Conservation (phyloP, 2,888 invertebrate genomes). For the Anthrax anthrax region DNA sequence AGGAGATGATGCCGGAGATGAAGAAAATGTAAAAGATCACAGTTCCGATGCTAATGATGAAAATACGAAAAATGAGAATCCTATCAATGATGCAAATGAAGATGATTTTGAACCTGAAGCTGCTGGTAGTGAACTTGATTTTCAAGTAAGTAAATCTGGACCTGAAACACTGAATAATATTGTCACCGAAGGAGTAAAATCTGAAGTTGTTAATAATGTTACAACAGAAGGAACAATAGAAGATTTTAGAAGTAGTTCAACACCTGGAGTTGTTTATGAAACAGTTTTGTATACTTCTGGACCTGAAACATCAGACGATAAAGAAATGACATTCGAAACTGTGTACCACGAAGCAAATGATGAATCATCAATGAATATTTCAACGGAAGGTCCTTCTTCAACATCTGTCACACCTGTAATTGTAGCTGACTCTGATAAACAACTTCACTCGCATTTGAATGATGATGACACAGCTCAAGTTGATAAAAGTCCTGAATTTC, state of each 20-base stretch:
- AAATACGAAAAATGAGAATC: not conserved
- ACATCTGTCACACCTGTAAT: slow-evolving; percentile 13
- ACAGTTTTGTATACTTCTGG: slow-evolving; percentile 3
- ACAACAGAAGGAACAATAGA: not conserved
- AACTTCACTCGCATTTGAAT: slow-evolving; percentile 14
- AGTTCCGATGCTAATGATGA: not conserved
- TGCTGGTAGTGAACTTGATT: slow-evolving; percentile 26
- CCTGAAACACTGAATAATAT: not conserved
- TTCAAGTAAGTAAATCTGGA: slow-evolving; percentile 11
- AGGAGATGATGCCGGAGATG: slow-evolving; percentile 18
- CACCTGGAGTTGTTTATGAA: slow-evolving; percentile 1
- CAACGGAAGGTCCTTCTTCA: slow-evolving; percentile 8
- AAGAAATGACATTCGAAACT: not conserved
- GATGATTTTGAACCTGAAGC: slow-evolving; percentile 21
- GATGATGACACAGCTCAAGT: slow-evolving; percentile 23
- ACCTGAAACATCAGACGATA: not conserved
- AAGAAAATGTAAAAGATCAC: not conserved
- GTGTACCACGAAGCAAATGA: slow-evolving; percentile 2
- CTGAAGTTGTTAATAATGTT: not conserved
- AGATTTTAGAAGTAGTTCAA: not conserved
- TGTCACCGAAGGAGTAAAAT: not conserved
- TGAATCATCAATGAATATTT: not conserved
- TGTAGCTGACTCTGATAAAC: not conserved
- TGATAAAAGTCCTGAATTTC: slow-evolving; percentile 39
- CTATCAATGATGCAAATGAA: not conserved